Conservation (phyloP, 2,797 vertebrate species). For the Enteromius paludinosus region DNA sequence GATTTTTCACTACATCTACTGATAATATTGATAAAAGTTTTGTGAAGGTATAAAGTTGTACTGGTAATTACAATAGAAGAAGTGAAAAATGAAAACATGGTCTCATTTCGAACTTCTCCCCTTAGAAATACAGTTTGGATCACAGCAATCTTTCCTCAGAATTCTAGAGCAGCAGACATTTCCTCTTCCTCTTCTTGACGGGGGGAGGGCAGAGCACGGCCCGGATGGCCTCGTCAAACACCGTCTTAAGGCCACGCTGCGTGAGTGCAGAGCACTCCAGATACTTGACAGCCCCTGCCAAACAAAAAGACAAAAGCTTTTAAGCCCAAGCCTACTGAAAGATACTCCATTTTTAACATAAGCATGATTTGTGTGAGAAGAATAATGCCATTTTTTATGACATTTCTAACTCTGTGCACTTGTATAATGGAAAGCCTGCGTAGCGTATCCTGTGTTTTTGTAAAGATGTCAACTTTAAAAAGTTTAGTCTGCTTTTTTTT, state of each 20-base stretch:
- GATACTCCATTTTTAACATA: neutral
- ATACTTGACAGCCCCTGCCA: slow-evolving; percentile 92
- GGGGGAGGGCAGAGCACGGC: slow-evolving; percentile 96
- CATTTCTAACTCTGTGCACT: neutral
- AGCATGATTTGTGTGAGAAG: neutral
- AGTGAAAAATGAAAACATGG: slow-evolving; percentile 70
- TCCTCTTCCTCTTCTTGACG: slow-evolving; percentile 90
- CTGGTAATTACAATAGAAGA: slow-evolving; percentile 80
- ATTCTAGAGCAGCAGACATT: slow-evolving; percentile 87
- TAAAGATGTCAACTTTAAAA: neutral
- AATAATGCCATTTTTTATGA: no score
- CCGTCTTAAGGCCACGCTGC: slow-evolving; percentile 97
- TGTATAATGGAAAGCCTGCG: neutral
- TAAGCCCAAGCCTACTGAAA: neutral
- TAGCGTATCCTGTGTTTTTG: neutral
- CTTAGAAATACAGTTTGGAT: slow-evolving; percentile 66
- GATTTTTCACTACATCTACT: slow-evolving; percentile 62
- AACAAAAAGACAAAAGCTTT: slow-evolving; percentile 26
- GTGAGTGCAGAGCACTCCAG: slow-evolving; percentile 97
- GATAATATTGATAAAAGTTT: slow-evolving; percentile 48
- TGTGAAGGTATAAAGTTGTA: slow-evolving; percentile 68
- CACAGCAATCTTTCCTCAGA: slow-evolving; percentile 61
- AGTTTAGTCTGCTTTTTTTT: neutral
- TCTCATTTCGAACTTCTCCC: slow-evolving; percentile 59
- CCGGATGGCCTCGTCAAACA: slow-evolving; percentile 98